Percentiles rank a stretch among this genome's conserved stretches.
Conservation (phyloP, 2,888 invertebrate species). For the Phortica okadai region DNA sequence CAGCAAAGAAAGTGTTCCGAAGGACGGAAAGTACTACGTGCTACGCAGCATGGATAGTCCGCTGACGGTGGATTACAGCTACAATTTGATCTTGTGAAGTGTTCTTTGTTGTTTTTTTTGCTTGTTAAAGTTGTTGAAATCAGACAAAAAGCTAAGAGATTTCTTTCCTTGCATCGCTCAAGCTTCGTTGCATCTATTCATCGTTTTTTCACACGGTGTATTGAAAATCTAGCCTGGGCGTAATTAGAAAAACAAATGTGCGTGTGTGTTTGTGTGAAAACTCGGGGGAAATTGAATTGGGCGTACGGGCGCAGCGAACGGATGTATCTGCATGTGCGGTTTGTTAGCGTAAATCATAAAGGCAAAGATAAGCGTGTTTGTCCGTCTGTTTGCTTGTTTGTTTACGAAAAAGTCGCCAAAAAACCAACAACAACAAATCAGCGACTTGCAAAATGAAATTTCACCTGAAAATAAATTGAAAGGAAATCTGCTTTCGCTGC, state of each 20-base stretch:
- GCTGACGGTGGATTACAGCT: background rate
- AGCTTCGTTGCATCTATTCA: background rate
- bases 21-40: background rate
- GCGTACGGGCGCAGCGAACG: background rate
- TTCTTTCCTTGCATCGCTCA: background rate
- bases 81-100: conserved; percentile 3
- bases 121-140: background rate
- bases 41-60: background rate
- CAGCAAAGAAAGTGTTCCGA: background rate
- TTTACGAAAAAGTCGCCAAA: background rate
- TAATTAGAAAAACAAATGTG: background rate
- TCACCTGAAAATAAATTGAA: conserved; percentile 23
- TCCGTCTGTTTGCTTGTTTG: background rate
- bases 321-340: background rate
- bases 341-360: background rate
- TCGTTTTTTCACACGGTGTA: background rate
- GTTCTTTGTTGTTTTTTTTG: background rate
- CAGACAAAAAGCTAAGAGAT: background rate
- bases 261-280: conserved; percentile 10
- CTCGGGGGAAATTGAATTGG: background rate
- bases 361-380: background rate
- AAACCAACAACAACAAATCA: conserved; percentile 2
- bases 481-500: conserved; percentile 26
- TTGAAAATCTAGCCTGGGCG: background rate
- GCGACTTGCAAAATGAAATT: conserved; percentile 23